phyloP scores from a whole-genome alignment of 2,797 vertebrate species.

The Oophaga sylvatica region DNA sequence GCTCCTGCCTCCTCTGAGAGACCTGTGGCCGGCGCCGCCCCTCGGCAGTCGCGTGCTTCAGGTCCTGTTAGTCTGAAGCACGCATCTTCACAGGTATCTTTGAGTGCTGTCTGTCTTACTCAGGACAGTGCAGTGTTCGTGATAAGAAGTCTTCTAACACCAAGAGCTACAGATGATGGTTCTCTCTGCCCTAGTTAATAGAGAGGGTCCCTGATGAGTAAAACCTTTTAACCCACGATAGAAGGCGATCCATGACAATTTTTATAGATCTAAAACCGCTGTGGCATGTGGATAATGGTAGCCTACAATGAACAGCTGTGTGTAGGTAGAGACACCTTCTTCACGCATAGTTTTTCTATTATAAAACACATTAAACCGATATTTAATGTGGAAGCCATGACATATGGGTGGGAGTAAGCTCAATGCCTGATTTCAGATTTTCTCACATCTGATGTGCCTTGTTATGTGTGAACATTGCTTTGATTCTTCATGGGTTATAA shows the following conservation, averaged over 20 bases:
- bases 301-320: neutral
- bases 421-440: neutral
- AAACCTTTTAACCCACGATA: too few relatives aligned
- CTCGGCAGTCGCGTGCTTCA: too few relatives aligned
- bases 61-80: too few relatives aligned
- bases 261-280: neutral
- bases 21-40: too few relatives aligned
- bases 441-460: neutral
- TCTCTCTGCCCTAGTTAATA: neutral
- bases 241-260: too few relatives aligned
- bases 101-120: too few relatives aligned
- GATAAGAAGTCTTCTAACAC: too few relatives aligned
- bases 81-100: too few relatives aligned
- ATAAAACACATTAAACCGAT: neutral
- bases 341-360: neutral
- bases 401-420: neutral
- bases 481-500: neutral
- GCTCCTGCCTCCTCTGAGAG: too few relatives aligned
- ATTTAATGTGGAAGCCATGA: neutral
- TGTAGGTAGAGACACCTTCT: conserved; percentile 6
- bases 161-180: neutral
- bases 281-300: neutral
- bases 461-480: neutral
- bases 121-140: too few relatives aligned
- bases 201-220: too few relatives aligned